Evolutionary conservation across 2,888 invertebrate species (phyloP).

Genomic region (Ischnura elegans): DNA sequence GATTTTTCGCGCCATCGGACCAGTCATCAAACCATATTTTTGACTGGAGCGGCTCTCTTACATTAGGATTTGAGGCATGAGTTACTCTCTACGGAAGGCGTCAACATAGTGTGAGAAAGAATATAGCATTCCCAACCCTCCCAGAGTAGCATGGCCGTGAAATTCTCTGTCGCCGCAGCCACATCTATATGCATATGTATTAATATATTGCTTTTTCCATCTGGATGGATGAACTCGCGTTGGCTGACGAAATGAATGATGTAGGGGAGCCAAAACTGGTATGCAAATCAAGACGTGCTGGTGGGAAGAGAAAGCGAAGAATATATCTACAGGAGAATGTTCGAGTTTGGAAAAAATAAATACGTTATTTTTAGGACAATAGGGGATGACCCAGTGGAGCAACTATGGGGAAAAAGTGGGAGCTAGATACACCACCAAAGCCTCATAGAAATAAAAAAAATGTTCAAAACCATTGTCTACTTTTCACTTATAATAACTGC

Average conservation of each 20-base stretch:
- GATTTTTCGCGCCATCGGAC: no score
- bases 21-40: no score
- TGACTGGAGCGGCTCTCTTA: no score
- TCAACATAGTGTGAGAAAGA: neutral
- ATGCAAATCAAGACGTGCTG: neutral
- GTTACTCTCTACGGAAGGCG: neutral
- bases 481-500: no score
- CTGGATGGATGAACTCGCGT: neutral
- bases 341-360: neutral
- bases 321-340: neutral
- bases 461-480: no score
- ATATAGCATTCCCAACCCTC: neutral
- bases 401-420: neutral
- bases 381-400: neutral
- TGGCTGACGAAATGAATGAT: neutral
- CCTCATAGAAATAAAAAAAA: no score
- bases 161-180: neutral
- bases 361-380: neutral
- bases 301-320: neutral
- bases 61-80: no score
- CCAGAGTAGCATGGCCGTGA: neutral
- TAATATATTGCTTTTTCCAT: neutral
- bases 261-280: neutral
- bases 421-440: no score
- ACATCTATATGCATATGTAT: neutral